phyloP scores from a whole-genome alignment of 2,888 invertebrate species.

The Amphipoea lucens region DNA sequence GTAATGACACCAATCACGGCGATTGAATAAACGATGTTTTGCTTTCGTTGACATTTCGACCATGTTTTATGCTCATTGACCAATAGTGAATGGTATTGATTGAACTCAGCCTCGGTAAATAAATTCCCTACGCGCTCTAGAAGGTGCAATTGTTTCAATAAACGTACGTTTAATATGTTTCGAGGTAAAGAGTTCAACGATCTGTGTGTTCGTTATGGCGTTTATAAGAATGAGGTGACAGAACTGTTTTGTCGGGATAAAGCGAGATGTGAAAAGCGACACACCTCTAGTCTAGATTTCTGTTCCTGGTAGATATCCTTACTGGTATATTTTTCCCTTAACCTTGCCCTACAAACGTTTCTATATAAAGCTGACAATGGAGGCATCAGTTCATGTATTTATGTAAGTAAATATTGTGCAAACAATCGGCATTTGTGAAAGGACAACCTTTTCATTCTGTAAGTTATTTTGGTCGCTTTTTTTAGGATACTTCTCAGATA shows the following conservation, averaged over 20 bases:
- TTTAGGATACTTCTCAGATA: background rate
- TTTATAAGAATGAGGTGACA: background rate
- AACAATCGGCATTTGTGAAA: background rate
- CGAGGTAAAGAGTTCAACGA: conserved; percentile 23
- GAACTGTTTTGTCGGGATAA: background rate
- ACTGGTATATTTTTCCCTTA: background rate
- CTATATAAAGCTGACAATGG: background rate
- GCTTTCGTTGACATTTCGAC: conserved; percentile 60
- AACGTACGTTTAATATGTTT: background rate
- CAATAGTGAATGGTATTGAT: conserved; percentile 58
- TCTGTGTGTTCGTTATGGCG: background rate
- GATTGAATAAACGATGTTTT: conserved; percentile 50
- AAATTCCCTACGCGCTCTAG: conserved; percentile 37
- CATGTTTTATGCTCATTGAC: conserved; percentile 52
- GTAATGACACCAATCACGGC: conserved; percentile 8
- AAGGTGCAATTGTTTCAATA: conserved; percentile 36
- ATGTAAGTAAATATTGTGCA: background rate
- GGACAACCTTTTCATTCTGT: background rate
- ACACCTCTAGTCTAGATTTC: background rate
- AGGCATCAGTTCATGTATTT: background rate
- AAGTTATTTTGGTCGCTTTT: background rate
- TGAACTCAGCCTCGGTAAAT: conserved; percentile 53
- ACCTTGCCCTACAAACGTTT: background rate
- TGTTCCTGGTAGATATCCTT: background rate
- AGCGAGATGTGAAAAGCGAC: too few relatives aligned